Base-by-base conservation (phyloP, 64 coral and sea anemone genomes). In the Orbicella faveolata region DNA sequence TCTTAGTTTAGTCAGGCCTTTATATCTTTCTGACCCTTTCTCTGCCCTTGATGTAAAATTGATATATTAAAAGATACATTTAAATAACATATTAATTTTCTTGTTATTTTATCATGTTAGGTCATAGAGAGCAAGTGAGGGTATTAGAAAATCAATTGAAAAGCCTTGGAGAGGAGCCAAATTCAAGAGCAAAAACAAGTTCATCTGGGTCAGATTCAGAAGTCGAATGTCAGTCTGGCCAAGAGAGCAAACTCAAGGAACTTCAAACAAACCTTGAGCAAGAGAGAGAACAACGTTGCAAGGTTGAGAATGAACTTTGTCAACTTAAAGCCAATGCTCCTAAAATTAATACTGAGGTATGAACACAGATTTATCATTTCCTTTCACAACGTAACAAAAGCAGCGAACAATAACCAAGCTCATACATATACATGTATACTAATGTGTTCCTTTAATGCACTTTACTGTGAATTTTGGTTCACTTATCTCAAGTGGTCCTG, bases 101-200 rank as follows among this genome's bases (percentile, higher is more conserved):
- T 41, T 68, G 10, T n/a, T 63, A 2, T 80, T 80, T 80, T 39
- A 36, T 83, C 70, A 0, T 30, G 30, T 52, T 2, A 96, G 94
- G 94, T 18, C 94, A 96, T 78, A 96, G 53, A 79, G 90, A 92
- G 55, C 88, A 73, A 85, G 89, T 96, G 7, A 88, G 86, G 66
- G 64, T 70, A 15, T 55, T 96, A 19, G 90, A 96, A 62, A 86
- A 64, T 76, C 90, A 92, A 36, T 34, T 81, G 18, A 92, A 91
- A 61, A 75, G 75, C 25, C 92, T 85, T 33, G 82, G 82, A 51
- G 82, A 70, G 52, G 82, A 85, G 72, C 82, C 82, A 20, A 25
- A 85, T 41, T 44, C 82, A 52, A 85, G 65, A 85, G 37, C 63
- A 16, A 51, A 85, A 23, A 72, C 73, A n/a, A 85, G 82, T n/a